A percentile compares a stretch with the other conserved stretches of the same genome.
These are phyloP conservation scores for cat (Felis catus) DNA, from an alignment of 2,113 vertebrate genomes.

Conservation along the genomic window DNA sequence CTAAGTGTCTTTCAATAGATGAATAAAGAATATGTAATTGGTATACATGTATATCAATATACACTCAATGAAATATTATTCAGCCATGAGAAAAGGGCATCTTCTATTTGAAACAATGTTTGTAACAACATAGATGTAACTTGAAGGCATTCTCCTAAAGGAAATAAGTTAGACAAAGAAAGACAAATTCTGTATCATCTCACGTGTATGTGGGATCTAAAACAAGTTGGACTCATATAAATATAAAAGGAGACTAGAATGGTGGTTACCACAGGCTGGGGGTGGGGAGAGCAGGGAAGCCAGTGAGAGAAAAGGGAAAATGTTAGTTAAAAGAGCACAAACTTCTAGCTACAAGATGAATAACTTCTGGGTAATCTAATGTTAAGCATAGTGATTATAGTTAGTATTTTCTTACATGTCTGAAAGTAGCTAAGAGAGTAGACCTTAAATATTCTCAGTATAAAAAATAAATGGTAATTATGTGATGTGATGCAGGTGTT, in stretches of 20 bases:
- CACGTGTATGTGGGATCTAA: not conserved
- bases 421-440: not conserved
- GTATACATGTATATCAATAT: not conserved
- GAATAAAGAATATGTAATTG: not conserved
- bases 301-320: not conserved
- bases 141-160: not conserved
- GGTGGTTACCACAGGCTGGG: not conserved
- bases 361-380: not conserved
- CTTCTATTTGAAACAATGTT: not conserved
- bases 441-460: not conserved
- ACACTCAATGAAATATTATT: not conserved
- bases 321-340: not conserved
- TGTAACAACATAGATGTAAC: not conserved
- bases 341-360: not conserved
- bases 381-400: not conserved
- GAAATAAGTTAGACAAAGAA: not conserved
- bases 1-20: not conserved
- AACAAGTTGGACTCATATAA: not conserved
- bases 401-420: not conserved
- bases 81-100: not conserved
- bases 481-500: not conserved
- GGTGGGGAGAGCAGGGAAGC: not conserved
- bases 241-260: not conserved
- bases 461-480: not conserved
- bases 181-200: not conserved